Base-by-base conservation (phyloP, 1,140 invertebrate species). In the Anastrepha obliqua region DNA sequence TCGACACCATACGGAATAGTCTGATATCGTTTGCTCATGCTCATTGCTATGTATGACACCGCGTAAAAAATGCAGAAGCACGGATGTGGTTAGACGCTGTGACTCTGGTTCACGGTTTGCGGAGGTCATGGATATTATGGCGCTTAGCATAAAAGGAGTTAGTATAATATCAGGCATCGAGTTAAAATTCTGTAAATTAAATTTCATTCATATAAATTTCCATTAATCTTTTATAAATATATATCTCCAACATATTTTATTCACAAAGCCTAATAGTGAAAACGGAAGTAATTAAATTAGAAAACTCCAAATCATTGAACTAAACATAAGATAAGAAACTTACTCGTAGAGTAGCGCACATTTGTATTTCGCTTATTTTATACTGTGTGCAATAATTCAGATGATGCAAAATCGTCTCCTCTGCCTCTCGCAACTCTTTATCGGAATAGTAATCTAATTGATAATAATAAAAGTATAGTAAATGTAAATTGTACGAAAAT, bases 311-410 rank as follows among this genome's bases (percentile, higher is more conserved):
- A 29, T 29, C 29, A 29, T 29, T 29, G 29, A 29, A 29, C 29
- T 29, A 29, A 29, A 29, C 29, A 29, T 29, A 29, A 29, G 29
- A 29, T 29, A 11, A 39, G 42, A 20, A 20, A 8, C 88, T 89
- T 62, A 93, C 92, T 86, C 91, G 89, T 0, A 93, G 51, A 88
- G 91, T 90, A 55, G 91, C 89, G 2, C 70, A 88, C 64, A 93
- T 81, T 86, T 93, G 90, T 29, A 90, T 89, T 85, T 93, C 92
- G 51, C 86, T 92, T 1, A 93, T 88, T 60, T 91, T 89, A 65
- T 90, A 93, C 89, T 92, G 91, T 2, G 92, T 92, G 62, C 91
- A 92, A 55, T 92, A 92, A 88, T 92, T 93, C 2, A 93, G 90
- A 86, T 93, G 91, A 89, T 93, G 89, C n/a, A 93, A 67, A 8